Evolutionary conservation across 2,888 invertebrate genomes (phyloP).

Genomic region (Anodontia alba): DNA sequence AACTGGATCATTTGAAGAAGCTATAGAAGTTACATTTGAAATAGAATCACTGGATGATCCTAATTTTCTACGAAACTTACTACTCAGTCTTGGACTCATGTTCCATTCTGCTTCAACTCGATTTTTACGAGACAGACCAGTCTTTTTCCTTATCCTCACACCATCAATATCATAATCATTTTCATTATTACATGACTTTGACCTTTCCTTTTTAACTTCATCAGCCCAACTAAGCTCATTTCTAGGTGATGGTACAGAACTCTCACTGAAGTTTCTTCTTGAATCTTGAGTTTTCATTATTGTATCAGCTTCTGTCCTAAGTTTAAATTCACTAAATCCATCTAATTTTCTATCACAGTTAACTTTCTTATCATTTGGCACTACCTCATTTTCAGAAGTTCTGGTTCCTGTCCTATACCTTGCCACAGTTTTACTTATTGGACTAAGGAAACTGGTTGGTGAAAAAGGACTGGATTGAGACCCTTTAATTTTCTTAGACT

Average conservation of each 20-base stretch:
- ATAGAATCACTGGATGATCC: neutral
- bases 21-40: neutral
- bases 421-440: constrained; percentile 51
- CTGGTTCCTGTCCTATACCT: constrained; percentile 25
- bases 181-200: constrained; percentile 9
- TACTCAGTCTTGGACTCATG: constrained; percentile 9
- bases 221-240: constrained; percentile 4
- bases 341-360: constrained; percentile 14
- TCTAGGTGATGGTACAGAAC: neutral
- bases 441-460: constrained; percentile 34
- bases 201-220: constrained; percentile 20
- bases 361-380: neutral
- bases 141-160: constrained; percentile 27
- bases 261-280: constrained; percentile 24
- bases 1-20: neutral
- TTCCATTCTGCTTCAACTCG: constrained; percentile 33
- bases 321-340: neutral
- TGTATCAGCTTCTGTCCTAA: neutral
- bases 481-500: constrained; percentile 34
- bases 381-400: neutral
- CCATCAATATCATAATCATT: constrained; percentile 34
- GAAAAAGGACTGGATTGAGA: constrained; percentile 54
- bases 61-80: constrained; percentile 1
- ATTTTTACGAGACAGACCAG: constrained; percentile 41
- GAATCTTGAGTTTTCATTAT: constrained; percentile 6